Percentiles rank a stretch among this genome's conserved stretches.
Conservation (phyloP, 1,140 invertebrate species). For the Camponotus pennsylvanicus region DNA sequence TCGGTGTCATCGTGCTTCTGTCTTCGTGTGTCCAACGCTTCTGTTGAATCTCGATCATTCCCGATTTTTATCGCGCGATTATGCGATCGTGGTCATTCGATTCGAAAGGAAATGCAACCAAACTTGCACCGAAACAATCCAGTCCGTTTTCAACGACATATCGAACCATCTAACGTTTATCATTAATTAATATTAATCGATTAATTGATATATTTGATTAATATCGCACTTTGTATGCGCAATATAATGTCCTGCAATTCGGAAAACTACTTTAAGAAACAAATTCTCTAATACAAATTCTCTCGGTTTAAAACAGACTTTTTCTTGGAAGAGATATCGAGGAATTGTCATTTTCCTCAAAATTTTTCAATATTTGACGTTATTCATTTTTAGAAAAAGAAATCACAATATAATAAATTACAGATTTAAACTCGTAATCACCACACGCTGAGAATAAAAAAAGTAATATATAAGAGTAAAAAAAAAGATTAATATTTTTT, state of each 20-base stretch:
- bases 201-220: not conserved
- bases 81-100: not conserved
- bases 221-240: not conserved
- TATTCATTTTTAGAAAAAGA: not conserved
- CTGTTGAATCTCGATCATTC: constrained; percentile 46
- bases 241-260: not conserved
- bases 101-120: not conserved
- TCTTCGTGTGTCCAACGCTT: constrained; percentile 12
- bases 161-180: not conserved
- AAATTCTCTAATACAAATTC: not conserved
- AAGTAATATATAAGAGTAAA: not conserved
- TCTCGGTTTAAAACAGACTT: not conserved
- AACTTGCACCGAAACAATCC: not conserved
- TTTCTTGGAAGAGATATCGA: not conserved
- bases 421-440: not conserved
- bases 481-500: not conserved
- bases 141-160: not conserved
- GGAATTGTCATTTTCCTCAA: not conserved
- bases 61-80: not conserved
- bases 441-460: not conserved
- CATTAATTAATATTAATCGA: not conserved
- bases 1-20: constrained; percentile 52
- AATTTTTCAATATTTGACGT: not conserved
- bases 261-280: not conserved
- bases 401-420: not conserved